These are phyloP conservation scores for Sipha maydis DNA, from an alignment of 2,888 invertebrate genomes.

Conservation along the genomic window DNA sequence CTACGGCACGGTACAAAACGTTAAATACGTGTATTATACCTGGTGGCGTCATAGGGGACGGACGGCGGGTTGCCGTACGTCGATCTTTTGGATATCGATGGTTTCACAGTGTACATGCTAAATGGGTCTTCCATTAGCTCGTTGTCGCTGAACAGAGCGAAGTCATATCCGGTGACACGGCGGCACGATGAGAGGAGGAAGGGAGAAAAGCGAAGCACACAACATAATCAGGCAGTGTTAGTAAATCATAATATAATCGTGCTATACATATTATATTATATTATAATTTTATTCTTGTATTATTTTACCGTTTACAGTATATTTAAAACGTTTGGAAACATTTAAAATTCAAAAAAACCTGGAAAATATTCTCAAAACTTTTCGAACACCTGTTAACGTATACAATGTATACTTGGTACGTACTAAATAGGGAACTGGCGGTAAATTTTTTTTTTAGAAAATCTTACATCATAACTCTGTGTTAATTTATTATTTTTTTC, in stretches of 20 bases:
- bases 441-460: too few species aligned
- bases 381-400: too few species aligned
- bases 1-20: background rate
- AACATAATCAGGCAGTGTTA: slow-evolving; percentile 19
- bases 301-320: background rate
- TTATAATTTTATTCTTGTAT: too few species aligned
- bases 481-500: too few species aligned
- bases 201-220: slow-evolving; percentile 39
- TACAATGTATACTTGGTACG: too few species aligned
- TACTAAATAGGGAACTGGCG: too few species aligned
- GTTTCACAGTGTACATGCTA: slow-evolving; percentile 71
- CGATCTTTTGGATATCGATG: slow-evolving; percentile 46
- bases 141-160: slow-evolving; percentile 71
- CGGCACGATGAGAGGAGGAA: background rate
- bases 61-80: slow-evolving; percentile 56
- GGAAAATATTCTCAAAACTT: too few species aligned
- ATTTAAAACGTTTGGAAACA: background rate
- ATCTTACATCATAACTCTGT: too few species aligned
- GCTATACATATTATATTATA: background rate
- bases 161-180: background rate
- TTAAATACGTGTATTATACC: slow-evolving; percentile 68
- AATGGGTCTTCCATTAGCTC: slow-evolving; percentile 78
- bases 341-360: background rate
- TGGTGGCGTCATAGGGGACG: slow-evolving; percentile 71
- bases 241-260: background rate